A percentile compares a stretch with the other conserved stretches of the same genome.
These are phyloP conservation scores for Oreochromis spilurus DNA, from an alignment of 2,113 vertebrate species.

Conservation along the genomic window DNA sequence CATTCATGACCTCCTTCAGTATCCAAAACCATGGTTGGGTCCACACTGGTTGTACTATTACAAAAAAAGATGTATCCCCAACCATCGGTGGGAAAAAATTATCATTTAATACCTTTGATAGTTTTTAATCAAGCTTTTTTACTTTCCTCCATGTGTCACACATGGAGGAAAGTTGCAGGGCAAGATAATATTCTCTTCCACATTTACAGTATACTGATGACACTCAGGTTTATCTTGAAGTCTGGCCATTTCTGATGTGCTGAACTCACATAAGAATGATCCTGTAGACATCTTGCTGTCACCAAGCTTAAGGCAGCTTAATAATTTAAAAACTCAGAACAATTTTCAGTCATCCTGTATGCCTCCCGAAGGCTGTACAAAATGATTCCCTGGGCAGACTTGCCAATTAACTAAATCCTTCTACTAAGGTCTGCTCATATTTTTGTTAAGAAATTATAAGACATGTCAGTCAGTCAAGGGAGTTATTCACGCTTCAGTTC, in stretches of 20 bases:
- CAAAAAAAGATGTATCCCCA: not conserved
- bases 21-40: not conserved
- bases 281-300: not conserved
- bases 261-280: not conserved
- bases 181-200: not conserved
- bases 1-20: not conserved
- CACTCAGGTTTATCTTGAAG: not conserved
- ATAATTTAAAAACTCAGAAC: not conserved
- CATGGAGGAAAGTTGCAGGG: not conserved
- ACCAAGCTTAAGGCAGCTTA: not conserved
- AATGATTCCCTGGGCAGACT: not conserved
- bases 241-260: not conserved
- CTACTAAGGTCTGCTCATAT: not conserved
- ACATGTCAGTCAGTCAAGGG: not conserved
- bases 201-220: slow-evolving; percentile 24
- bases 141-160: not conserved
- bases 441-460: not conserved
- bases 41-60: not conserved
- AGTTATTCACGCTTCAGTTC: not conserved
- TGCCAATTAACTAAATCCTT: not conserved
- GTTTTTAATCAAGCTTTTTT: not conserved
- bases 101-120: not conserved
- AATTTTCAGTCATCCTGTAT: not conserved
- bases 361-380: not conserved
- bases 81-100: not conserved